Conservation (phyloP, 2,113 vertebrate genomes). For the Melospiza melodia region DNA sequence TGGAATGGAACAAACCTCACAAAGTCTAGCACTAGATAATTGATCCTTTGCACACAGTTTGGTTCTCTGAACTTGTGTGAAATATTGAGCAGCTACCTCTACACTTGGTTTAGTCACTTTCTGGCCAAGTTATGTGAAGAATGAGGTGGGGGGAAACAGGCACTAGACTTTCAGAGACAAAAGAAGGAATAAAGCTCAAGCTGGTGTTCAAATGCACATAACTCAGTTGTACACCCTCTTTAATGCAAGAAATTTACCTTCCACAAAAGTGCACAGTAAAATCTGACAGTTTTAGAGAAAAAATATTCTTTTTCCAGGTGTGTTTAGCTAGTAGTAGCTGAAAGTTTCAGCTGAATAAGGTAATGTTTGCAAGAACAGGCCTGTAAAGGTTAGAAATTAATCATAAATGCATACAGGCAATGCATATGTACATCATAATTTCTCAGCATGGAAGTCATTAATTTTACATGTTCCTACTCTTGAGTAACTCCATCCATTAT, state of each 20-base stretch:
- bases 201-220: accelerated
- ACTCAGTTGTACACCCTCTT: background rate
- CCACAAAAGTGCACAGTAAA: background rate
- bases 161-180: background rate
- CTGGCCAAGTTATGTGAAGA: background rate
- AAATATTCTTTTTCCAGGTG: background rate
- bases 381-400: background rate
- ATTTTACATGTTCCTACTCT: background rate
- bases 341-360: background rate
- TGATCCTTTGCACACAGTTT: background rate
- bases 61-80: background rate
- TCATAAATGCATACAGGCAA: background rate
- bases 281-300: background rate
- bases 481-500: background rate
- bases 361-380: background rate
- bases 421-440: background rate
- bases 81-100: background rate
- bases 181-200: background rate
- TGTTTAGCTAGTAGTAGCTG: background rate
- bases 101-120: background rate
- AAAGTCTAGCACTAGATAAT: accelerated
- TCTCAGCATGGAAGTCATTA: background rate
- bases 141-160: accelerated
- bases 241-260: background rate
- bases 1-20: background rate